phyloP scores from a whole-genome alignment of 2,888 invertebrate genomes.

The Malacosoma neustria region DNA sequence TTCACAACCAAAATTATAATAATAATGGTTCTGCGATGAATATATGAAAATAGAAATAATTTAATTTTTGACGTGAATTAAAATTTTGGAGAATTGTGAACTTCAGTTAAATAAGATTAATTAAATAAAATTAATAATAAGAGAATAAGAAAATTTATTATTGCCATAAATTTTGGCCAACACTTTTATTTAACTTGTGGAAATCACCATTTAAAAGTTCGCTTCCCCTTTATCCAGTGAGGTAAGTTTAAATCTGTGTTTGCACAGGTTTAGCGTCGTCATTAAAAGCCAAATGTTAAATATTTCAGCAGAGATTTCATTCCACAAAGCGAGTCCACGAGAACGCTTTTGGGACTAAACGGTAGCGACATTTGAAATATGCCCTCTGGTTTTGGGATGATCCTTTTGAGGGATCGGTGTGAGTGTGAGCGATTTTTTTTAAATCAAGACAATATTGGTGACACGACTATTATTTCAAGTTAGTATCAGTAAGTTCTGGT shows the following conservation, averaged over 20 bases:
- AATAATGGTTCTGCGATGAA: too few species aligned
- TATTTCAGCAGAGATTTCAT: not conserved
- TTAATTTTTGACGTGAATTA: too few species aligned
- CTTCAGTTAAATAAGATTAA: too few species aligned
- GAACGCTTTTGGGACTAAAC: not conserved
- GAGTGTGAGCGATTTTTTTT: too few species aligned
- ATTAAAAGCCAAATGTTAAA: not conserved
- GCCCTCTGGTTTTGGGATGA: not conserved
- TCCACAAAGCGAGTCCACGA: not conserved
- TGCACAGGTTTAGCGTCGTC: not conserved
- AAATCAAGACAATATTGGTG: too few species aligned
- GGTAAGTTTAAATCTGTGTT: not conserved
- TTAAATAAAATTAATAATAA: too few species aligned
- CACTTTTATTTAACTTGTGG: not conserved
- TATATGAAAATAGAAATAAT: too few species aligned
- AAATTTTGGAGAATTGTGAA: too few species aligned
- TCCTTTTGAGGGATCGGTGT: not conserved
- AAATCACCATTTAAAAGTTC: not conserved
- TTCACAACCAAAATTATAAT: too few species aligned
- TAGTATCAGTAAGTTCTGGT: too few species aligned
- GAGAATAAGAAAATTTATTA: not conserved
- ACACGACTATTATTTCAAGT: too few species aligned
- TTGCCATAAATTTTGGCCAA: not conserved
- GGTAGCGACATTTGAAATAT: not conserved
- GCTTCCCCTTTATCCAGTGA: not conserved